Evolutionary conservation across 2,888 invertebrate species (phyloP).

Genomic region (Halocaridina rubra): DNA sequence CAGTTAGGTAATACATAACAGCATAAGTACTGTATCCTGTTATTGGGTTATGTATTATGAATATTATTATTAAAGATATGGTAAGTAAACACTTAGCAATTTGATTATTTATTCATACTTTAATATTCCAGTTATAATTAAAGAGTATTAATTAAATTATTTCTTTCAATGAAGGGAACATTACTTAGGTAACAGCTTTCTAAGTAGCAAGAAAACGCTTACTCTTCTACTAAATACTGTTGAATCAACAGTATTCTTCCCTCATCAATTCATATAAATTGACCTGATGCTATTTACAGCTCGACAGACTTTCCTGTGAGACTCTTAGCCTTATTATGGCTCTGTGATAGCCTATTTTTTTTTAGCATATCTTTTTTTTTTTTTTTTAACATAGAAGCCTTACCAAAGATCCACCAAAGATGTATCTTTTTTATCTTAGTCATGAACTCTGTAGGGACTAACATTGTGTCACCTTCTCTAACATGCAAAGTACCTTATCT

Average conservation of each 20-base stretch:
- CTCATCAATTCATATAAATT: background rate
- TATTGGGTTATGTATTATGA: no score
- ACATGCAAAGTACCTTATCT: no score
- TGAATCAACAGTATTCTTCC: background rate
- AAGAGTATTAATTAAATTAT: background rate
- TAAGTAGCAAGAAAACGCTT: background rate
- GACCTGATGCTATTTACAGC: background rate
- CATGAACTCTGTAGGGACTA: background rate
- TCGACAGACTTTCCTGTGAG: slow-evolving; percentile 35
- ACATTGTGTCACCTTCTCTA: no score
- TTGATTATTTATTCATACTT: no score
- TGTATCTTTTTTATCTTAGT: slow-evolving; percentile 52
- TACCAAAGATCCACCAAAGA: slow-evolving; percentile 59
- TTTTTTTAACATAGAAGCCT: slow-evolving; percentile 34
- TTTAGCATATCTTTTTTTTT: slow-evolving; percentile 58
- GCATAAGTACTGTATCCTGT: no score
- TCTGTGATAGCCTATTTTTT: slow-evolving; percentile 49
- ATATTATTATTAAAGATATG: no score
- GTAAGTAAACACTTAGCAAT: no score
- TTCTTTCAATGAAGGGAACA: background rate
- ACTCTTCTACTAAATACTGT: no score
- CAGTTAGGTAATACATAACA: no score
- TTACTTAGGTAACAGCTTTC: background rate
- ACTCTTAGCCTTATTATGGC: slow-evolving; percentile 53
- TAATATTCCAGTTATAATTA: no score